These are phyloP conservation scores for Drosophila pegasa DNA, from an alignment of 2,888 invertebrate genomes.

Conservation along the genomic window DNA sequence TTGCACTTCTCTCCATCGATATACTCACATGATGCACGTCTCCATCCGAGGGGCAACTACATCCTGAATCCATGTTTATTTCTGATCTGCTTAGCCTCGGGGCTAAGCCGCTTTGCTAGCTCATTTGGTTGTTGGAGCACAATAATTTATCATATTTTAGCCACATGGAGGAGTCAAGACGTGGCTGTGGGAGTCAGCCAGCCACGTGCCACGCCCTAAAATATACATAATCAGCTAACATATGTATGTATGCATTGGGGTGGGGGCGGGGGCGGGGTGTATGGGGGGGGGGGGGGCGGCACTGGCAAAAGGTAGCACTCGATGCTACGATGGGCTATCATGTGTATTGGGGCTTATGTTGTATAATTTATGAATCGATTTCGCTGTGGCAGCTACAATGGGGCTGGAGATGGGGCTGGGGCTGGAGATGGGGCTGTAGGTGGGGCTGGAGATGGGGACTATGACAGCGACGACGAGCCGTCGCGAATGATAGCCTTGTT, in stretches of 20 bases:
- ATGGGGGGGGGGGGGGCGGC: too few species aligned
- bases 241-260: background rate
- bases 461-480: slow-evolving; percentile 1
- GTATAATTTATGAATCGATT: slow-evolving; percentile 72
- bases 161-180: background rate
- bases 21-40: background rate
- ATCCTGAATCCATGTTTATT: background rate
- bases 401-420: background rate
- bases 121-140: background rate
- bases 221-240: slow-evolving; percentile 8
- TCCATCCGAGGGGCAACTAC: too few species aligned
- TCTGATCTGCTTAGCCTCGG: background rate
- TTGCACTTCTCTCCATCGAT: background rate
- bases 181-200: background rate
- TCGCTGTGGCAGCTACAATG: slow-evolving; percentile 17
- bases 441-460: background rate
- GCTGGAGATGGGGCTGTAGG: background rate
- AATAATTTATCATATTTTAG: background rate
- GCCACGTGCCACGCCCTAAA: slow-evolving; percentile 2
- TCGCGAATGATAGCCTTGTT: slow-evolving; percentile 40
- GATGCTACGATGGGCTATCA: background rate
- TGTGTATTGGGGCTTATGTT: slow-evolving; percentile 35
- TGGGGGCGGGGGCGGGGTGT: too few species aligned
- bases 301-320: background rate
- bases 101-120: background rate